These are phyloP conservation scores for Campodea augens DNA, from an alignment of 1,140 invertebrate species.

Conservation along the genomic window DNA sequence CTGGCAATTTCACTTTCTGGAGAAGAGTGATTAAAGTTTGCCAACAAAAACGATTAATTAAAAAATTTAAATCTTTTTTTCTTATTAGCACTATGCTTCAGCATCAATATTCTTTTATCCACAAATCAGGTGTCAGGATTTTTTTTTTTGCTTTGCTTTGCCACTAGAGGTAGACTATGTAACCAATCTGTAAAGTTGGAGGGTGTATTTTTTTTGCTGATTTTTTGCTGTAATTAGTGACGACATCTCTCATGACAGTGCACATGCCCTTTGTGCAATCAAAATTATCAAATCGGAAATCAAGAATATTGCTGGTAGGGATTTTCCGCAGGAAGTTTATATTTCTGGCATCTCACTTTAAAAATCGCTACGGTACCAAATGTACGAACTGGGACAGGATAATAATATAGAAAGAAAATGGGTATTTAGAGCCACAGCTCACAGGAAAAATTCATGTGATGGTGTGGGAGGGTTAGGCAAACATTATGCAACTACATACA, in stretches of 20 bases:
- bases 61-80: too few species aligned
- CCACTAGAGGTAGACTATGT: too few species aligned
- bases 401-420: neutral
- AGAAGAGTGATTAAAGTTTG: too few species aligned
- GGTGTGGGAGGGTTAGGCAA: neutral
- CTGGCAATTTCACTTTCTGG: too few species aligned
- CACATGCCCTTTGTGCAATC: neutral
- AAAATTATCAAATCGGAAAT: neutral
- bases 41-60: too few species aligned
- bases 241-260: neutral
- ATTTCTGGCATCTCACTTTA: constrained; percentile 1
- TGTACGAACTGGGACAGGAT: neutral
- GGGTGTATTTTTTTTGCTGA: too few species aligned
- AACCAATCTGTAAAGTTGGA: too few species aligned
- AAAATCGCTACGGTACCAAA: neutral
- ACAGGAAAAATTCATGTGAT: neutral
- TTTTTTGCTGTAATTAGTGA: constrained; percentile 1
- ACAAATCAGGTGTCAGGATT: too few species aligned
- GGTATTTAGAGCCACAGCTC: neutral
- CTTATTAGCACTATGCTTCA: too few species aligned
- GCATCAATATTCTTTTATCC: too few species aligned
- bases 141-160: too few species aligned
- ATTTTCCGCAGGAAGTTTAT: neutral
- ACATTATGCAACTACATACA: neutral
- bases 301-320: neutral